A percentile compares a stretch with the other conserved stretches of the same genome.
phyloP scores from a whole-genome alignment of 2,113 vertebrate species.

The Terrapene triunguis region DNA sequence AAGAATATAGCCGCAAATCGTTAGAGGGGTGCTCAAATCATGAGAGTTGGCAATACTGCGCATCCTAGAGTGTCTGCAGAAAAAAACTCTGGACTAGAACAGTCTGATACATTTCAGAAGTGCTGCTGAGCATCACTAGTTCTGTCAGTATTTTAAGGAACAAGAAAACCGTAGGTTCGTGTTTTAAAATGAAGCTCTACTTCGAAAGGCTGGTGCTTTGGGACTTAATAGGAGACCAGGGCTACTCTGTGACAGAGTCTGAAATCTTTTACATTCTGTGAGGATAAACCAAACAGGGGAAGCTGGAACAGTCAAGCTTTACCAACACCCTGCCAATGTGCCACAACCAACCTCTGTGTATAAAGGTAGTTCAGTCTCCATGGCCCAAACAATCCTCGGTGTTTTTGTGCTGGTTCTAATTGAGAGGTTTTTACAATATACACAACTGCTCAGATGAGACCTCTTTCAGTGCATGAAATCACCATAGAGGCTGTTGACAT shows the following conservation, averaged over 20 bases:
- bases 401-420: background rate
- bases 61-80: background rate
- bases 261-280: background rate
- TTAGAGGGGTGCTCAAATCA: background rate
- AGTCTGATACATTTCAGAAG: background rate
- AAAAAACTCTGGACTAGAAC: background rate
- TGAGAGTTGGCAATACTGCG: background rate
- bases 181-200: background rate
- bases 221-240: background rate
- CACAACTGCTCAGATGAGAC: background rate
- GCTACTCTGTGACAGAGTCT: background rate
- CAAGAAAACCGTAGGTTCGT: background rate
- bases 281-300: background rate
- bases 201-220: background rate
- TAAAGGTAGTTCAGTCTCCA: background rate
- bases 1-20: background rate
- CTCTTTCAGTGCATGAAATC: background rate
- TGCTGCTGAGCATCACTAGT: background rate
- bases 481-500: fast-evolving
- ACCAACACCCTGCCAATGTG: background rate
- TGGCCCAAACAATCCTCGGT: background rate
- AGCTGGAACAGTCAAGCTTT: background rate
- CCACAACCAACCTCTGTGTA: background rate
- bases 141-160: background rate
- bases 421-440: background rate